phyloP scores from a whole-genome alignment of 2,113 vertebrate genomes.

The Peromyscus maniculatus region DNA sequence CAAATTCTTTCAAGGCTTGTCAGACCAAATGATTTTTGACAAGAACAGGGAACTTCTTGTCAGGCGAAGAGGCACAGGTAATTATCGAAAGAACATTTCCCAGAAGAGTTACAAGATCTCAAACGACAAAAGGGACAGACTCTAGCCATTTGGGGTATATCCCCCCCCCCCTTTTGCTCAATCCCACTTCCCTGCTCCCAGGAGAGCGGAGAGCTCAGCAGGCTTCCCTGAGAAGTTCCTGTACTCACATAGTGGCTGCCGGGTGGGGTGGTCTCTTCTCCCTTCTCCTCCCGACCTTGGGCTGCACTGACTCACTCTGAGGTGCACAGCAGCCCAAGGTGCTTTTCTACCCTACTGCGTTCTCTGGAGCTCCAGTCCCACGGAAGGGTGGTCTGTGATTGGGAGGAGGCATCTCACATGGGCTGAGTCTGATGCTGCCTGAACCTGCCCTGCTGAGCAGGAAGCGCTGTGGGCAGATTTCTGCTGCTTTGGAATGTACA shows the following conservation, averaged over 20 bases:
- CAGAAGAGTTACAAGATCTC: background rate
- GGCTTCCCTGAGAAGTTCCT: background rate
- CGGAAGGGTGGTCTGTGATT: slow-evolving; percentile 79
- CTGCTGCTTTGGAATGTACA: slow-evolving; percentile 55
- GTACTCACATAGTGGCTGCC: slow-evolving; percentile 55
- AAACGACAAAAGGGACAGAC: background rate
- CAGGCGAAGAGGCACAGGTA: background rate
- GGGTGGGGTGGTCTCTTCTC: background rate
- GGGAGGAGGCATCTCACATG: slow-evolving; percentile 85
- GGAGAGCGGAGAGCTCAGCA: background rate
- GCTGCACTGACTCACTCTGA: background rate
- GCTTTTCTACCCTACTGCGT: background rate
- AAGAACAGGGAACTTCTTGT: slow-evolving; percentile 2
- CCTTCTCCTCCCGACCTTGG: background rate
- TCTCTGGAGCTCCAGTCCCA: slow-evolving; percentile 76
- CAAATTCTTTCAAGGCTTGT: background rate
- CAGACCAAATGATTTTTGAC: slow-evolving; percentile 53
- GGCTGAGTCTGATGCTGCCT: slow-evolving; percentile 78
- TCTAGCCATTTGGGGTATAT: slow-evolving; percentile 61
- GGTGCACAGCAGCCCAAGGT: background rate
- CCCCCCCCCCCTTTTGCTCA: background rate
- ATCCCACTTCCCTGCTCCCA: background rate
- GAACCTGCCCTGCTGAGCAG: slow-evolving; percentile 81
- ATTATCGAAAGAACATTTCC: background rate
- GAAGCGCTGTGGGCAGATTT: slow-evolving; percentile 74